Conservation (phyloP, 2,888 invertebrate species). For the Ophioninae sp. region DNA sequence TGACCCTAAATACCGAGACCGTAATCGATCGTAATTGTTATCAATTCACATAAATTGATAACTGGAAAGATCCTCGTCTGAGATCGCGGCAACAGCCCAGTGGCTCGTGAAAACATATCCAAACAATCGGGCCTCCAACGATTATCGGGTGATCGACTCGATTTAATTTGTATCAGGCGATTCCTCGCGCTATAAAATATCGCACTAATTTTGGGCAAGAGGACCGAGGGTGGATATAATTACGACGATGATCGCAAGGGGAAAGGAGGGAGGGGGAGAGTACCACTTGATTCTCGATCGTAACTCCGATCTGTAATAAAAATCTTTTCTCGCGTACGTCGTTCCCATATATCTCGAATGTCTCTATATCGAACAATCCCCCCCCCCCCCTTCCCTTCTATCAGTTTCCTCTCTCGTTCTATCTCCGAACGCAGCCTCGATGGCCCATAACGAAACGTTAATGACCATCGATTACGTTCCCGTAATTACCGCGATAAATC, state of each 20-base stretch:
- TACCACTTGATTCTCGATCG: slow-evolving; percentile 61
- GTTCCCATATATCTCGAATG: slow-evolving; percentile 39
- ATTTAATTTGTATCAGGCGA: slow-evolving; percentile 40
- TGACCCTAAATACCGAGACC: background rate
- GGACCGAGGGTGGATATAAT: slow-evolving; percentile 25
- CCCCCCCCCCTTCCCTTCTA: slow-evolving; percentile 43
- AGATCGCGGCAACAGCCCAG: slow-evolving; percentile 4
- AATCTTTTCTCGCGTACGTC: slow-evolving; percentile 68
- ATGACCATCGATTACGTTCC: slow-evolving; percentile 77
- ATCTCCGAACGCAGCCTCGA: slow-evolving; percentile 67
- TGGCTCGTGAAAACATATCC: background rate
- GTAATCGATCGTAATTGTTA: background rate
- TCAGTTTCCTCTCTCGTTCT: slow-evolving; percentile 10
- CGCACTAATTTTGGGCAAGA: slow-evolving; percentile 56
- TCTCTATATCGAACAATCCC: slow-evolving; percentile 18
- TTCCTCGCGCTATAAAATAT: slow-evolving; percentile 53
- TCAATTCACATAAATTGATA: background rate
- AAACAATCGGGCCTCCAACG: background rate
- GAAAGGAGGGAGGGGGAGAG: slow-evolving; percentile 1
- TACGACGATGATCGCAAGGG: slow-evolving; percentile 14
- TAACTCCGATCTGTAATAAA: slow-evolving; percentile 73
- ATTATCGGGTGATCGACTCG: slow-evolving; percentile 7
- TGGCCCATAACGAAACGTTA: slow-evolving; percentile 76
- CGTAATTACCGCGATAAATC: slow-evolving; percentile 79
- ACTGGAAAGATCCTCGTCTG: background rate